Conservation (phyloP, 2,888 invertebrate genomes). For the Drosophila infuscata region DNA sequence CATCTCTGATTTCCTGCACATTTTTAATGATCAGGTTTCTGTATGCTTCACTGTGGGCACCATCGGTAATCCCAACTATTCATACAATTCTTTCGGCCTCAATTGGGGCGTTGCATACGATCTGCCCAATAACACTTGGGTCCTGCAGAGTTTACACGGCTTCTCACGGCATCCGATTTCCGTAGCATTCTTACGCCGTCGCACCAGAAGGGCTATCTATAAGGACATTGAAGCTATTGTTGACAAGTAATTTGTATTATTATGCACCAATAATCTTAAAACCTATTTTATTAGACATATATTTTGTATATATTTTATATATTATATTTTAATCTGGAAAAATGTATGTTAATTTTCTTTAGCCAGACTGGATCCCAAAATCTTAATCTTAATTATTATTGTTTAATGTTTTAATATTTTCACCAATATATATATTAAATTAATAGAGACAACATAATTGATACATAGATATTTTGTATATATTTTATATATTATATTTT, state of each 20-base stretch:
- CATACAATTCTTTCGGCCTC: slow-evolving; percentile 88
- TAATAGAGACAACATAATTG: not conserved
- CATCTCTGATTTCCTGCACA: slow-evolving; percentile 8
- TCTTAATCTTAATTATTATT: not conserved
- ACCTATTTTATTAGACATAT: not conserved
- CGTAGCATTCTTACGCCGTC: slow-evolving; percentile 86
- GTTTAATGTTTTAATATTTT: not conserved
- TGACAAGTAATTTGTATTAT: slow-evolving; percentile 86
- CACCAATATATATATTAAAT: not conserved
- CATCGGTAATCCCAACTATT: slow-evolving; percentile 87
- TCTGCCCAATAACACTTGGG: slow-evolving; percentile 87
- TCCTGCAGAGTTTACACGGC: slow-evolving; percentile 83
- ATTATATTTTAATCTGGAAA: not conserved
- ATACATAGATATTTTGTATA: not conserved
- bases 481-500: not conserved
- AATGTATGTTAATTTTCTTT: not conserved
- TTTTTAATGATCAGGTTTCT: slow-evolving; percentile 84
- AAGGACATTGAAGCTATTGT: slow-evolving; percentile 86
- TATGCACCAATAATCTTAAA: not conserved
- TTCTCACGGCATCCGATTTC: slow-evolving; percentile 69
- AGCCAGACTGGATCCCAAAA: too few species aligned
- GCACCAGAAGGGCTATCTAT: slow-evolving; percentile 78
- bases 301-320: not conserved
- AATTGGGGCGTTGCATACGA: slow-evolving; percentile 91
- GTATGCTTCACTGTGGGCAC: slow-evolving; percentile 88